Percentiles rank a stretch among this genome's conserved stretches.
Evolutionary conservation across 2,113 vertebrate species (phyloP).

Genomic region (Podarcis cretensis): DNA sequence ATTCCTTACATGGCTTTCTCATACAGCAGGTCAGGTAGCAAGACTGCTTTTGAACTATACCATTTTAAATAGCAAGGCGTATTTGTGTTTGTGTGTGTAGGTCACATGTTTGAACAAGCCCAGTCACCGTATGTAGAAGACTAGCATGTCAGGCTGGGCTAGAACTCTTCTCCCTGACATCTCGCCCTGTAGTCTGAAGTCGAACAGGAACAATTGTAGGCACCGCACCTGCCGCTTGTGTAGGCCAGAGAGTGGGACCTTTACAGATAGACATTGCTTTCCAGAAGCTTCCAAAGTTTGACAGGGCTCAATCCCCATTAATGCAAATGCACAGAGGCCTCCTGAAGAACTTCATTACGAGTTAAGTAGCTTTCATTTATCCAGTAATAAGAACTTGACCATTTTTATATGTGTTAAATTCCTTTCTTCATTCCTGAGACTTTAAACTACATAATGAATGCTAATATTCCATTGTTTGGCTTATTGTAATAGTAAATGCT

Average conservation of each 20-base stretch:
- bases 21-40: not conserved
- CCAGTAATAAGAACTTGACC: constrained; percentile 63
- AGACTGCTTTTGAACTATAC: not conserved
- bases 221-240: not conserved
- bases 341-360: constrained; percentile 13
- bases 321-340: constrained; percentile 7
- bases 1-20: not conserved
- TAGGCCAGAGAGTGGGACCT: not conserved
- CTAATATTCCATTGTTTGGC: constrained; percentile 76
- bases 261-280: constrained; percentile 1
- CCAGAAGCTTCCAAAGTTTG: constrained; percentile 22
- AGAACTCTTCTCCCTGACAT: not conserved
- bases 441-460: constrained; percentile 75
- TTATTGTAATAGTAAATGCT: constrained; percentile 80
- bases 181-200: not conserved
- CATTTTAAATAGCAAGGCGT: not conserved
- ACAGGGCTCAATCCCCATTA: not conserved
- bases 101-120: not conserved
- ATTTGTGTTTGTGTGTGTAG: not conserved
- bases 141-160: not conserved
- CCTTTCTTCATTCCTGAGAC: constrained; percentile 70
- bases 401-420: constrained; percentile 52
- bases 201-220: not conserved
- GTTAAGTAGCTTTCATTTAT: constrained; percentile 37
- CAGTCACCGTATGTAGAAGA: not conserved